Conservation (phyloP, 2,113 vertebrate species). For the Rattus rattus region DNA sequence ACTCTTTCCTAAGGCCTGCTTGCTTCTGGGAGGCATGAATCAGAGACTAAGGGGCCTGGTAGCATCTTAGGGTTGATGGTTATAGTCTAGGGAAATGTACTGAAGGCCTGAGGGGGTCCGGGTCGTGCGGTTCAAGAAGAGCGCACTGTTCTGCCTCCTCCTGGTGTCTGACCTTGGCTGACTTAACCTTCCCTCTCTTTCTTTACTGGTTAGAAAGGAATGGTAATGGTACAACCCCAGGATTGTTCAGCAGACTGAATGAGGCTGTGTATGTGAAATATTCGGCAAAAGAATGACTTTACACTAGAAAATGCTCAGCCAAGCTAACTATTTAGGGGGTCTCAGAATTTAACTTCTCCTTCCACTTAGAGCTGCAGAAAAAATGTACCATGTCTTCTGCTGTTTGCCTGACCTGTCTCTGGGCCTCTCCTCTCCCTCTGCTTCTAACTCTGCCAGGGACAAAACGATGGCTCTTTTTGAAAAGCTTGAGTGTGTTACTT, state of each 20-base stretch:
- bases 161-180: not conserved
- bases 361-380: not conserved
- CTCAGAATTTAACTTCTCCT: not conserved
- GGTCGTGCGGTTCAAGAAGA: too few relatives aligned
- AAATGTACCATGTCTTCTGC: not conserved
- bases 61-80: not conserved
- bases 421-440: not conserved
- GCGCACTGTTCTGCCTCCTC: not conserved
- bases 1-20: not conserved
- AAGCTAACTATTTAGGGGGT: not conserved
- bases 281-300: not conserved
- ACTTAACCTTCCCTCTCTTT: not conserved
- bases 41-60: not conserved
- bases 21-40: not conserved
- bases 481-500: constrained; percentile 21
- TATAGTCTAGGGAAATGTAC: not conserved
- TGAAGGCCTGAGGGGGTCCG: not conserved
- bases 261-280: not conserved
- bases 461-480: constrained; percentile 29
- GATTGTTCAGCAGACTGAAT: constrained; percentile 32
- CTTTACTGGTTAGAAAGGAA: not conserved
- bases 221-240: not conserved
- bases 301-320: not conserved
- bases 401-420: not conserved
- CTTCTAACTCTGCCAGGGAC: constrained; percentile 7